Base-by-base conservation (phyloP, 2,797 vertebrate genomes). In the Graptemys geographica region DNA sequence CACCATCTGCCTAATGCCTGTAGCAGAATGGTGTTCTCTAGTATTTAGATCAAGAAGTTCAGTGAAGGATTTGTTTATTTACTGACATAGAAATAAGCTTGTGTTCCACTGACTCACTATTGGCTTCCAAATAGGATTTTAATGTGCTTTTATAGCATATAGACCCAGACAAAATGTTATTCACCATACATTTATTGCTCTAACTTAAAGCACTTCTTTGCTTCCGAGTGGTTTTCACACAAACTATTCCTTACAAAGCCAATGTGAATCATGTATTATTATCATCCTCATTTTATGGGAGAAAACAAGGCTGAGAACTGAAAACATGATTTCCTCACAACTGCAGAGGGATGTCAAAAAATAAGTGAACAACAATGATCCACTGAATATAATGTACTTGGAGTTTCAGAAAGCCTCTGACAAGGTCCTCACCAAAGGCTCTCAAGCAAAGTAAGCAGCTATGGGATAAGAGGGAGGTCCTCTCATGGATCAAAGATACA, bases 131-230 rank as follows among this genome's bases (percentile, higher is more conserved):
- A 97, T 94, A 86, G 84, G 89, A 94, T 96, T 96, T 97, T 97
- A 98, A 96, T 91, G 90, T 97, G 90, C 84, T 65, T 80, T 97
- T 97, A 91, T 65, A 86, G 72, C 65, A 88, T 93, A 92, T 87
- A 95, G 95, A 95, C 88, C 90, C 85, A 97, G 94, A 95, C 86
- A 86, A 96, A 97, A 95, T 94, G 81, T 90, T 95, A 93, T 95
- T 97, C 95, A 96, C 97, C 97, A 96, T 97, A 96, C 95, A 96
- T 95, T 96, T 97, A 97, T 97, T 96, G 86, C 86, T 91, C 69
- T 91, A 95, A 91, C 95, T 95, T 97, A 95, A n/a, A n/a, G 95
- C 86, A 0, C 95, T 86, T 86, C 65, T 86, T 95, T 95, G 92
- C 94, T 95, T 94, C 92, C 83, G 92, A 97, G 96, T 87, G 86